Base-by-base conservation (phyloP, 92 coral and sea anemone genomes). In the Porites evermanni region DNA sequence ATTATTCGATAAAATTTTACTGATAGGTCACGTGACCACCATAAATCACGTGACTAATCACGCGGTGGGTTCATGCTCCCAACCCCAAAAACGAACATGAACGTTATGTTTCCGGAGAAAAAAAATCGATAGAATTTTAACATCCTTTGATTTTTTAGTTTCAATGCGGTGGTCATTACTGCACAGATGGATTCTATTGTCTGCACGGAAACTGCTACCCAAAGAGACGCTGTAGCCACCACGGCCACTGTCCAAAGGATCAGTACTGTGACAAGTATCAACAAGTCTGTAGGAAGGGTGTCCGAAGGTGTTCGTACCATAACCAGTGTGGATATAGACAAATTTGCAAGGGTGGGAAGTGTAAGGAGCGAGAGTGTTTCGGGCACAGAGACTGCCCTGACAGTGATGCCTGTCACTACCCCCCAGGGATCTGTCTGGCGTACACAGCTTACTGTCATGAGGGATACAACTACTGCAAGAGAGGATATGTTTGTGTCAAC, bases 351-450 rank as follows among this genome's bases (percentile, higher is more conserved):
- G 20, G n/a, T 7, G 76, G 76, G 23, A 13, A 38, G 23, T 72
- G 76, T 72, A n/a, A 72, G 76, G n/a, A 44, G 21, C 26, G 12
- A 2, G 76, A 72, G 76, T 72, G 76, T n/a, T 0, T 11, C 20
- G 18, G 21, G 18, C 76, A 72, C 56, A 72, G 10, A 14, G 76
- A 72, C 59, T 72, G 76, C 9, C 76, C 76, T 5, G 76, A 11
- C 16, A 14, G 18, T 58, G 8, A 72, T 12, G 76, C 76, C 26
- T 72, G 76, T 58, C 6, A 44, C 17, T 72, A 12, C 16, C 63
- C 63, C 63, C 63, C 63, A 11, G 76, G 76, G 20, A 72, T 72
- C 76, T 72, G 58, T 58, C 8, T 7, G 56, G 59, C 14, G 20
- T 72, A 47, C 76, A 6, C 18, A 32, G 4, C 58, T 12, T 72